Evolutionary conservation across 2,797 vertebrate genomes (phyloP).

Genomic region (Poecilia gillii): DNA sequence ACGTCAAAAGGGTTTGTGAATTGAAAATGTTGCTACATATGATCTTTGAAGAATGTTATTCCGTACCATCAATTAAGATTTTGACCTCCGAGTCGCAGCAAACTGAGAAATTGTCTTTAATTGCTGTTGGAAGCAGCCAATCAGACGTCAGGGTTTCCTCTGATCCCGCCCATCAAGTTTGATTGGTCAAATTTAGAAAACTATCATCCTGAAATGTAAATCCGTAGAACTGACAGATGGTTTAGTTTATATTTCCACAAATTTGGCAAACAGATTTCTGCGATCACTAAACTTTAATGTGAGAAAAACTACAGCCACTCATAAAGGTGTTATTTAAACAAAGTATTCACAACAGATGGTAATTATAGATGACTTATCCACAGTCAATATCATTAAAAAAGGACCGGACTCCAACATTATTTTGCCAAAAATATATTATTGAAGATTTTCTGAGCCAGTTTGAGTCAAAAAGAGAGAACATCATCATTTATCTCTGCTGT

Average conservation of each 20-base stretch:
- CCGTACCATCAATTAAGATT: no score
- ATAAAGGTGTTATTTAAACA: not conserved
- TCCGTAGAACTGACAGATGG: not conserved
- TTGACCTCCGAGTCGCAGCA: no score
- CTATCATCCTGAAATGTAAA: not conserved
- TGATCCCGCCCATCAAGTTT: no score
- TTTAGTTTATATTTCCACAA: not conserved
- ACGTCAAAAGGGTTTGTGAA: no score
- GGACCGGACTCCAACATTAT: not conserved
- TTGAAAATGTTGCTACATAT: no score
- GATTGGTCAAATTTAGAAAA: not conserved
- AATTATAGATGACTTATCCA: not conserved
- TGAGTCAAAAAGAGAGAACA: conserved; percentile 1
- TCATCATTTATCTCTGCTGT: conserved; percentile 12
- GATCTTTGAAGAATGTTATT: no score
- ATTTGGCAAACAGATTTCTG: not conserved
- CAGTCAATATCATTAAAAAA: not conserved
- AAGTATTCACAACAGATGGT: not conserved
- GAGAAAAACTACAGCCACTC: not conserved
- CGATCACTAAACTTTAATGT: not conserved
- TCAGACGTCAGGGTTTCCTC: no score
- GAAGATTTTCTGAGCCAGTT: not conserved
- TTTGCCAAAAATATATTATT: not conserved
- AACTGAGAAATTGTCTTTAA: no score
- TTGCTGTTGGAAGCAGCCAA: no score